phyloP scores from a whole-genome alignment of 2,113 vertebrate species.

The Siniperca chuatsi region DNA sequence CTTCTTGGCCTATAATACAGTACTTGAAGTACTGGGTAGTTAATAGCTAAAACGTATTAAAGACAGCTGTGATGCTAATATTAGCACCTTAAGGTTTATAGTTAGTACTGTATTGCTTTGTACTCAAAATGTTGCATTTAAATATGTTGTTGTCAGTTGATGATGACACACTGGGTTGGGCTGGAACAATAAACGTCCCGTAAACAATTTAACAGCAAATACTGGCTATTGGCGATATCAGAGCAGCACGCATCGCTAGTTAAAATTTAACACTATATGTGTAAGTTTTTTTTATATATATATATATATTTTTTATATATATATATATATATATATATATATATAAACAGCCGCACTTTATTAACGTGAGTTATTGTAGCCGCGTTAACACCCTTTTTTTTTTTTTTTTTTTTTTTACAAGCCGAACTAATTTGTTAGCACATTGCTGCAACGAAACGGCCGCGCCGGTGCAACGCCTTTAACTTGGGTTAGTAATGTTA shows the following conservation, averaged over 20 bases:
- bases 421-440: conserved; percentile 59
- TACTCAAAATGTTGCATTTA: conserved; percentile 9
- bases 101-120: not conserved
- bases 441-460: conserved; percentile 47
- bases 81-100: too few species aligned
- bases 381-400: conserved; percentile 67
- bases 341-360: not conserved
- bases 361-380: not conserved
- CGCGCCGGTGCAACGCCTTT: conserved; percentile 50
- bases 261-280: not conserved
- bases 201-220: conserved; percentile 57
- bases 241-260: not conserved
- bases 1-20: conserved; percentile 59
- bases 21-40: not conserved
- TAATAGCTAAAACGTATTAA: not conserved
- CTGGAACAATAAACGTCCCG: conserved; percentile 66
- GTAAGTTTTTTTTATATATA: too few species aligned
- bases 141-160: conserved; percentile 52
- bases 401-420: conserved; percentile 42
- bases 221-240: not conserved
- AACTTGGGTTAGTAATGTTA: conserved; percentile 7
- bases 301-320: not conserved
- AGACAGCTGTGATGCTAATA: not conserved
- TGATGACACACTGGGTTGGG: conserved; percentile 72
- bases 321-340: not conserved